Evolutionary conservation across 2,797 vertebrate species (phyloP).

Genomic region (Hippopotamyrus pictus): DNA sequence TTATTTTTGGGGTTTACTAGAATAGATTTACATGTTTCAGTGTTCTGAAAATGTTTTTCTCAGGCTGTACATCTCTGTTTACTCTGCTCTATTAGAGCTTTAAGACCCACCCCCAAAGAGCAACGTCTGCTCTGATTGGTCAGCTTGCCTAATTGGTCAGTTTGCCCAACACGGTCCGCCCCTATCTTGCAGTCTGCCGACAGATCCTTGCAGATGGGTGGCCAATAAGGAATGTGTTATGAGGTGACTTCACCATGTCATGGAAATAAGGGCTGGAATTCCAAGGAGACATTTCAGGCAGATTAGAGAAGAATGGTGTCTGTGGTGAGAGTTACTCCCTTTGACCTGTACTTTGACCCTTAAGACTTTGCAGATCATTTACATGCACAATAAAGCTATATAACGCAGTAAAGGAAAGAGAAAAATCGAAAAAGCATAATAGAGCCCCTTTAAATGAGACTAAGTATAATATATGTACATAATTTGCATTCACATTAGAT

Average conservation of each 20-base stretch:
- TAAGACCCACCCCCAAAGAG: not conserved
- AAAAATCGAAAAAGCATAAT: not conserved
- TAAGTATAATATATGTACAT: not conserved
- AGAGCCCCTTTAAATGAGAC: not conserved
- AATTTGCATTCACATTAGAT: conserved; percentile 1
- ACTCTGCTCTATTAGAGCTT: not conserved
- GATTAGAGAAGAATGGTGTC: not conserved
- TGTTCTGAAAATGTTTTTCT: not conserved
- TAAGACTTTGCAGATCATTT: not conserved
- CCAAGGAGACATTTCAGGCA: not conserved
- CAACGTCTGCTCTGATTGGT: not conserved
- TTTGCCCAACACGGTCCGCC: not conserved
- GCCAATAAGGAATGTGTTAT: not conserved
- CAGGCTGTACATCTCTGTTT: not conserved
- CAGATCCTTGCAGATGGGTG: not conserved
- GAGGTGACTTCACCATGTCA: not conserved
- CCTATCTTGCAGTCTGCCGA: not conserved
- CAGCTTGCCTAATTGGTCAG: not conserved
- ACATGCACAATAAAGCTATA: not conserved
- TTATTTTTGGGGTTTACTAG: not conserved
- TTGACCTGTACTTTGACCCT: not conserved
- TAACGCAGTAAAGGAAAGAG: not conserved
- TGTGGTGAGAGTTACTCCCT: not conserved
- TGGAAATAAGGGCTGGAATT: not conserved
- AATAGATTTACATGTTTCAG: not conserved